These are phyloP conservation scores for Otocyon megalotis DNA, from an alignment of 2,113 vertebrate species.

Conservation along the genomic window DNA sequence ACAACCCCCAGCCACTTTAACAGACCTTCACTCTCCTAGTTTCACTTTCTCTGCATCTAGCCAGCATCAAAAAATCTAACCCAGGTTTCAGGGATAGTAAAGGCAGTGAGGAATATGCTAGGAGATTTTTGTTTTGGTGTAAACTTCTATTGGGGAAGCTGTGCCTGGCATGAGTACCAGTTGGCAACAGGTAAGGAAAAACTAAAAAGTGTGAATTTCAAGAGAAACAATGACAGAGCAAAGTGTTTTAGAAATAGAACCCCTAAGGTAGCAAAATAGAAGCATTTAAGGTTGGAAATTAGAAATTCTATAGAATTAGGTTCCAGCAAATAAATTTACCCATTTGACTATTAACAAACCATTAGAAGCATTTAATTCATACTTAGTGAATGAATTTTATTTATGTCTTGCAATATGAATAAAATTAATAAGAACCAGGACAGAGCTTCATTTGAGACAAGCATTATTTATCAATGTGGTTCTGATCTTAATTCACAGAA, in stretches of 20 bases:
- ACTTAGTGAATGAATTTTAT: slow-evolving; percentile 5
- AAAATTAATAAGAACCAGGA: background rate
- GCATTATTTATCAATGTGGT: background rate
- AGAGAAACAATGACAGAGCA: background rate
- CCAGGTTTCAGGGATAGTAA: background rate
- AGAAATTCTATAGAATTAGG: background rate
- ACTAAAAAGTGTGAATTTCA: background rate
- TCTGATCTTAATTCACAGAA: background rate
- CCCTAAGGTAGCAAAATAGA: background rate
- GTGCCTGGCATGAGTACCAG: background rate
- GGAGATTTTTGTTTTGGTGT: background rate
- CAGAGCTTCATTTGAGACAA: background rate
- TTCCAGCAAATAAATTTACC: background rate
- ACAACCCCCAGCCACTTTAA: background rate
- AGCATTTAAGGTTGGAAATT: background rate
- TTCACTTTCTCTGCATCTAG: background rate
- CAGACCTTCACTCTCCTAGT: background rate
- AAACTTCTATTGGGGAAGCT: background rate
- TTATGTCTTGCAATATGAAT: background rate
- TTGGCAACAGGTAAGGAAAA: background rate
- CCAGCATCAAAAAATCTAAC: background rate
- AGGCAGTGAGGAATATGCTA: background rate
- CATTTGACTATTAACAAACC: background rate
- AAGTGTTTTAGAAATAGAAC: background rate
- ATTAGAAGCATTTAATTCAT: background rate